These are phyloP conservation scores for Ophiothrix spiculata DNA, from an alignment of 35 echinoderm and acorn worm genomes.

Conservation along the genomic window DNA sequence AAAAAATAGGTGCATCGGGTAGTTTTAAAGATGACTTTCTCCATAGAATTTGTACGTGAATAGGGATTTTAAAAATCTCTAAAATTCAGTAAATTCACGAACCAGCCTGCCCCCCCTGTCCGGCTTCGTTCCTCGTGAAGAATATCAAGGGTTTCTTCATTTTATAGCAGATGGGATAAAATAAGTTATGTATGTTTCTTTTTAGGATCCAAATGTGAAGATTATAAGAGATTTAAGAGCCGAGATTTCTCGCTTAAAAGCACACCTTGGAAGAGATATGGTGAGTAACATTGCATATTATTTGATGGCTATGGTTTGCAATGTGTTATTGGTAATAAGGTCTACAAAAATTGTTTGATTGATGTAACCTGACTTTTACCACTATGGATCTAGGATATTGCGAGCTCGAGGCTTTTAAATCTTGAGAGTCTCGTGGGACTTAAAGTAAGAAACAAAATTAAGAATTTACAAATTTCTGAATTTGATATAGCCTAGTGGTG, in stretches of 20 bases:
- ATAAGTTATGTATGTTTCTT: neutral
- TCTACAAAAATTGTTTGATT: neutral
- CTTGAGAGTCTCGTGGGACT: neutral
- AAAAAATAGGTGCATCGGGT: no score
- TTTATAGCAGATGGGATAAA: no score
- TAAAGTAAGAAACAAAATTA: neutral
- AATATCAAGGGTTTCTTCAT: neutral
- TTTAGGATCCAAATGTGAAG: slow-evolving; percentile 80
- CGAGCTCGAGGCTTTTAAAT: neutral
- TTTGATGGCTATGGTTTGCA: neutral
- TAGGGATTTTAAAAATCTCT: neutral
- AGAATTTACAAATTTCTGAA: neutral
- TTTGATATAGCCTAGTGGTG: no score
- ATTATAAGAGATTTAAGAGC: slow-evolving; percentile 83
- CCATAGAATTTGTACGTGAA: neutral
- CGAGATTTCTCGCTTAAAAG: slow-evolving; percentile 73
- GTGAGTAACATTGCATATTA: slow-evolving; percentile 35
- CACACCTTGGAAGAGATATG: slow-evolving; percentile 59
- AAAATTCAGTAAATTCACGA: no score
- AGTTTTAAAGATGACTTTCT: neutral
- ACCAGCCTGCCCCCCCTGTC: no score
- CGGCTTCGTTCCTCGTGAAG: neutral
- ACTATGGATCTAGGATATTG: neutral
- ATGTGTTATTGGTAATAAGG: no score
- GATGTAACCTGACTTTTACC: neutral